Evolutionary conservation across 1,140 invertebrate species (phyloP).

Genomic region (Lepidostoma basale): DNA sequence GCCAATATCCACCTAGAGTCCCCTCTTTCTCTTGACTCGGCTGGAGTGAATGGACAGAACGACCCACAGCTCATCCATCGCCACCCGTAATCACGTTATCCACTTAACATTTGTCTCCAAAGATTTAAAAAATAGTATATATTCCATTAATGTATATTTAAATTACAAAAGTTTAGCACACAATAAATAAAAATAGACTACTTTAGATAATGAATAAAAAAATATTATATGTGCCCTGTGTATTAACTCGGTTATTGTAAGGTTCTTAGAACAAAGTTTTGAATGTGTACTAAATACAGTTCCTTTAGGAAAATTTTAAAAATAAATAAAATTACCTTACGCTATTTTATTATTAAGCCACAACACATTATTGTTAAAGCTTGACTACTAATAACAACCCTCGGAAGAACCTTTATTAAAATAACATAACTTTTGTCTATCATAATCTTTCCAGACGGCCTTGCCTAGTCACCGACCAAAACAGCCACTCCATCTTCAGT

Average conservation of each 20-base stretch:
- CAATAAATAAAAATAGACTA: background rate
- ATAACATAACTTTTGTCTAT: conserved; percentile 25
- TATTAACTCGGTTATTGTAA: no score
- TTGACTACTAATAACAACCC: conserved; percentile 39
- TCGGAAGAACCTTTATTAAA: conserved; percentile 38
- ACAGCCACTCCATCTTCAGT: conserved; percentile 7
- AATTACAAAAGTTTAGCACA: no score
- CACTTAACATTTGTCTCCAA: no score
- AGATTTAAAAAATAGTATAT: no score
- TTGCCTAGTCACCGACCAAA: conserved; percentile 19
- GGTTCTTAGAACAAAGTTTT: background rate
- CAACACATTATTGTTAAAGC: conserved; percentile 45
- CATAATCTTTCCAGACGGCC: conserved; percentile 24
- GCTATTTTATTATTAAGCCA: conserved; percentile 41
- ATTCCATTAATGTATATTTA: no score
- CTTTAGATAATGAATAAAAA: background rate
- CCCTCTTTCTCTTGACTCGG: no score
- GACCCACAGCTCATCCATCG: no score
- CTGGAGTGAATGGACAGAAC: no score
- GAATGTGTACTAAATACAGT: conserved; percentile 2
- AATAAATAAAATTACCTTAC: conserved; percentile 6
- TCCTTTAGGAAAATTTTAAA: background rate
- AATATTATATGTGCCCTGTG: background rate
- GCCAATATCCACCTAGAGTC: no score
- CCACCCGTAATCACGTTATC: no score